A percentile compares a stretch with the other conserved stretches of the same genome.
phyloP scores from a whole-genome alignment of 2,888 invertebrate species.

The Mythimna loreyi region DNA sequence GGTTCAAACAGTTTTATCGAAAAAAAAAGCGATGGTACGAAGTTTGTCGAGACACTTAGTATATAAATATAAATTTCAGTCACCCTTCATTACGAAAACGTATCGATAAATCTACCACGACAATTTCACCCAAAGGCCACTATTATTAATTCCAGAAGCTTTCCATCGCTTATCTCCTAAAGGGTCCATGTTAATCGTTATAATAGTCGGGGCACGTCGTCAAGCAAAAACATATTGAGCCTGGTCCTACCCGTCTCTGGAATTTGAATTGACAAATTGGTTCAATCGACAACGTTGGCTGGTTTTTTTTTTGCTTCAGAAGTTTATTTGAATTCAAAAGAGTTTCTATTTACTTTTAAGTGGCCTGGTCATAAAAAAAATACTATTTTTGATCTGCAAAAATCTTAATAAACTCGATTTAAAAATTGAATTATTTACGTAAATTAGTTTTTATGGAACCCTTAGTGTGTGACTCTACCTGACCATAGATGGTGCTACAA shows the following conservation, averaged over 20 bases:
- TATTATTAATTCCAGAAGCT: constrained; percentile 42
- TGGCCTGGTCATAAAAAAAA: too few relatives aligned
- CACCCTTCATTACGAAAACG: not conserved
- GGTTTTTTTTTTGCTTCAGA: constrained; percentile 2
- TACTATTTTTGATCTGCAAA: not conserved
- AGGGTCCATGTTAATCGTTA: constrained; percentile 42
- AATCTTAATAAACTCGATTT: too few relatives aligned
- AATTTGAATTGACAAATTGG: constrained; percentile 41
- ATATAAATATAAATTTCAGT: not conserved
- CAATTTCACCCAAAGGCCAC: constrained; percentile 23
- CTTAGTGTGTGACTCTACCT: too few relatives aligned
- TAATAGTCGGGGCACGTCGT: constrained; percentile 45
- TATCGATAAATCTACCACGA: constrained; percentile 15
- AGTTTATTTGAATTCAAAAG: not conserved
- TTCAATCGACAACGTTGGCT: not conserved
- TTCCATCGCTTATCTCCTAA: constrained; percentile 43
- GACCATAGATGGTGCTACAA: too few relatives aligned
- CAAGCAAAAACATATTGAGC: constrained; percentile 53
- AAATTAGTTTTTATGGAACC: too few relatives aligned
- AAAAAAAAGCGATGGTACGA: too few relatives aligned
- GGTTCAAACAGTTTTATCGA: too few relatives aligned
- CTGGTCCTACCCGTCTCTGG: constrained; percentile 6
- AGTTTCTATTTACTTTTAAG: not conserved
- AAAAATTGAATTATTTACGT: too few relatives aligned
- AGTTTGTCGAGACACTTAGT: too few relatives aligned